phyloP scores from a whole-genome alignment of 2,113 vertebrate genomes.

The Pelmatolapia mariae region DNA sequence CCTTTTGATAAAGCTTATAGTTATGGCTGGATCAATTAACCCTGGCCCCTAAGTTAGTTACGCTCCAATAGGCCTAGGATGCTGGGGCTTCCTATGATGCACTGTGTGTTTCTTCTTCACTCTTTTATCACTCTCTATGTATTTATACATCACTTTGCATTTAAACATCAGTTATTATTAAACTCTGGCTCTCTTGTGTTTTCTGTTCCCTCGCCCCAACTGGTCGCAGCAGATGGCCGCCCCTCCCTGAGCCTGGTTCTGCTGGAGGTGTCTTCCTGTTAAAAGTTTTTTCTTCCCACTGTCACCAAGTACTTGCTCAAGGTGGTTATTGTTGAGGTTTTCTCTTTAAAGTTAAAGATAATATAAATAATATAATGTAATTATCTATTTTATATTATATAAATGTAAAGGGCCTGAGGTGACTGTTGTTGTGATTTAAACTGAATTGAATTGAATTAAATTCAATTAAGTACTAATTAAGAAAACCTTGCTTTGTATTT shows the following conservation, averaged over 20 bases:
- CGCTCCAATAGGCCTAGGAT: not conserved
- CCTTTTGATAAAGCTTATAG: not conserved
- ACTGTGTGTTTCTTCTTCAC: not conserved
- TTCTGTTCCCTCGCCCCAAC: not conserved
- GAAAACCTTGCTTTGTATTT: not conserved
- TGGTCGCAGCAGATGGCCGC: not conserved
- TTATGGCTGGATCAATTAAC: not conserved
- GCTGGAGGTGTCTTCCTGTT: not conserved
- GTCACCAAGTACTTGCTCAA: not conserved
- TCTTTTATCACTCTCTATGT: not conserved
- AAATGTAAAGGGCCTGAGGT: not conserved
- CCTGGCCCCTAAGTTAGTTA: not conserved
- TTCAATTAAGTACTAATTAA: not conserved
- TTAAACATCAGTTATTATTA: not conserved
- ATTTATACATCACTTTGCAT: not conserved
- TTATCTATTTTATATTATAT: not conserved
- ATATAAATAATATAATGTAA: no score
- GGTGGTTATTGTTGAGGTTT: not conserved
- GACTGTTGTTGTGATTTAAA: not conserved
- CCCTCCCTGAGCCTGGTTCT: not conserved
- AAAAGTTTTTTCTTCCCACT: not conserved
- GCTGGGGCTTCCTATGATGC: not conserved
- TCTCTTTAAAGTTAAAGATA: not conserved
- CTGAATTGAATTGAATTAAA: not conserved
- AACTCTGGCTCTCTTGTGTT: not conserved